Evolutionary conservation across 1,140 invertebrate genomes (phyloP).

Genomic region (Charaxes varanes): DNA sequence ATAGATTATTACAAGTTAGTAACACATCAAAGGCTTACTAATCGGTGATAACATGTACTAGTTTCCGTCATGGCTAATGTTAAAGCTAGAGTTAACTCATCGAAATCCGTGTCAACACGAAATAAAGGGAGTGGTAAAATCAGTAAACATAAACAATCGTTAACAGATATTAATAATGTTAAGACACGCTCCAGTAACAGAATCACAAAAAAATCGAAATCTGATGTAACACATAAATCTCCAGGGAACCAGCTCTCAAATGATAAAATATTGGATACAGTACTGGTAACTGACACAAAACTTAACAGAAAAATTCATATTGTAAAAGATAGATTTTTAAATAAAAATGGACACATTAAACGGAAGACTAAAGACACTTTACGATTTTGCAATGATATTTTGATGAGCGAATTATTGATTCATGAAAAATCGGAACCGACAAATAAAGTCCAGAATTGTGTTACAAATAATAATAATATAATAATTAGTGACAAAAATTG

Average conservation of each 20-base stretch:
- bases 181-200: slow-evolving; percentile 13
- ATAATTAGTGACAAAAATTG: slow-evolving; percentile 19
- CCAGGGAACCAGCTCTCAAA: slow-evolving; percentile 16
- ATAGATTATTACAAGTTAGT: slow-evolving; percentile 26
- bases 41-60: slow-evolving; percentile 37
- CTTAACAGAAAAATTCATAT: slow-evolving; percentile 14
- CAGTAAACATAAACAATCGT: slow-evolving; percentile 33
- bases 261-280: slow-evolving; percentile 31
- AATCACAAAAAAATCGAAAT: slow-evolving; percentile 16
- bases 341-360: slow-evolving; percentile 38
- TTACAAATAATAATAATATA: slow-evolving; percentile 24
- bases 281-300: slow-evolving; percentile 18
- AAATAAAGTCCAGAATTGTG: slow-evolving; percentile 13
- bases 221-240: slow-evolving; percentile 33
- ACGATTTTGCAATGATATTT: slow-evolving; percentile 40
- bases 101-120: slow-evolving; percentile 36
- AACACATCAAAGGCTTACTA: slow-evolving; percentile 31
- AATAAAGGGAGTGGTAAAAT: slow-evolving; percentile 33
- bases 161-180: slow-evolving; percentile 35
- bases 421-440: slow-evolving; percentile 23
- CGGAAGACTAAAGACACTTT: slow-evolving; percentile 38
- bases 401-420: slow-evolving; percentile 56
- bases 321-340: slow-evolving; percentile 22
- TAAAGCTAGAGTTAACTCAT: slow-evolving; percentile 50
- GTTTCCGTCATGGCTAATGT: slow-evolving; percentile 58